Base-by-base conservation (phyloP, 2,888 invertebrate species). In the Caenorhabditis sp. region DNA sequence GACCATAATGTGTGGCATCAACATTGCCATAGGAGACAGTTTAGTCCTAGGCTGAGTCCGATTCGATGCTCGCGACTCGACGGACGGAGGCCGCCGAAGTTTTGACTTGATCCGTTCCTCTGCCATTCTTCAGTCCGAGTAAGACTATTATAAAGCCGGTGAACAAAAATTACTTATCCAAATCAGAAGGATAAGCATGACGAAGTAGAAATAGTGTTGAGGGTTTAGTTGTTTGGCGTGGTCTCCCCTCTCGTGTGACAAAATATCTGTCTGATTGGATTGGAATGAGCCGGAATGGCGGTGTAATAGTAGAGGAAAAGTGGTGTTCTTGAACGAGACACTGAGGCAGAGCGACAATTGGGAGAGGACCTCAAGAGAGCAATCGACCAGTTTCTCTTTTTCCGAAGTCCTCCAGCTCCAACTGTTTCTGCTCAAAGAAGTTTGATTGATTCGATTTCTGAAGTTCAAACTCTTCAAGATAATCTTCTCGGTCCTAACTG, bases 261-360 rank as follows among this genome's bases (percentile, higher is more conserved):
- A 71, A 71, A 71, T 71, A 71, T 71, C 71, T 61, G 71, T 71
- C 71, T 71, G 71, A 71, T 71, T 71, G 62, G 55, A 62, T 62
- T 71, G 55, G 71, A 62, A 71, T 62, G 70, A 68, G 68, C 58
- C 58, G 55, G 39, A 66, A 58, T 43, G 52, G 43, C 24, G 27
- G 65, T 70, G 70, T 70, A 70, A 70, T 70, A 70, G 58, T 70
- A 70, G 71, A 71, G 43, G 56, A 53, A 71, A 65, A 72, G 58
- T 63, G 72, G 63, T 73, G 72, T 73, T 63, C 63, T 72, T 63
- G 39, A 50, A 46, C 50, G 53, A 52, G 37, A 37, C 45, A 35
- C 56, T 35, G 35, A 41, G 45, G 24, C 41, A 35, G 35, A 45
- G 46, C 17, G 65, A 65, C 45, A 65, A 55, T 65, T 55, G 55